These are phyloP conservation scores for Pollenia griseotomentosa DNA, from an alignment of 2,888 invertebrate species.

Conservation along the genomic window DNA sequence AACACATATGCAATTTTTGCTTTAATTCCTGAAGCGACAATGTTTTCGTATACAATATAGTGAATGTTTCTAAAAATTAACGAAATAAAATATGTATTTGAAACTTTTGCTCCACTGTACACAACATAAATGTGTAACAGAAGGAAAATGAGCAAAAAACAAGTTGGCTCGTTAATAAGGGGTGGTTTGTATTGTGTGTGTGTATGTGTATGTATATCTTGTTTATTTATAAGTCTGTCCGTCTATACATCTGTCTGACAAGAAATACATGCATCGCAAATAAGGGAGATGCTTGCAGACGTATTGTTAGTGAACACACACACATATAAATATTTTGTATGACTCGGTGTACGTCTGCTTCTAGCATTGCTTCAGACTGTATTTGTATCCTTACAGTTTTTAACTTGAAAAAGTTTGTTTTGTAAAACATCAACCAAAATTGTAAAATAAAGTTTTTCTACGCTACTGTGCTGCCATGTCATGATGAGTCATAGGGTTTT, in stretches of 20 bases:
- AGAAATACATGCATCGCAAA: conserved; percentile 15
- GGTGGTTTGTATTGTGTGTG: conserved; percentile 44
- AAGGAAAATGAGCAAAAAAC: conserved; percentile 32
- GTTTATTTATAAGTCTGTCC: not conserved
- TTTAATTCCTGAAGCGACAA: conserved; percentile 3
- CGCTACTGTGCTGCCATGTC: not conserved
- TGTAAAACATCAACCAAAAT: conserved; percentile 18
- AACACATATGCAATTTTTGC: not conserved
- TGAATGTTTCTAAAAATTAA: not conserved
- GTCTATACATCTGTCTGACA: conserved; percentile 14
- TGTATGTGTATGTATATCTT: not conserved
- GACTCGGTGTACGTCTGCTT: not conserved
- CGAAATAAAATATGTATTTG: conserved; percentile 5
- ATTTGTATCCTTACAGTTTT: conserved; percentile 12
- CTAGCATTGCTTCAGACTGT: not conserved
- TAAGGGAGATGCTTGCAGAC: conserved; percentile 48
- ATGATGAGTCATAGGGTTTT: conserved; percentile 58
- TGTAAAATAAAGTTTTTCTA: conserved; percentile 37
- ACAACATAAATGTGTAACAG: not conserved
- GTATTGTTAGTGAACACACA: not conserved
- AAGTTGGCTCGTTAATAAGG: conserved; percentile 66
- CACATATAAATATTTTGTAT: not conserved
- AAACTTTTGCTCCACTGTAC: conserved; percentile 2
- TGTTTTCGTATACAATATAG: not conserved
- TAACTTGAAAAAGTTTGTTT: conserved; percentile 47